A percentile compares a stretch with the other conserved stretches of the same genome.
Evolutionary conservation across 2,888 invertebrate genomes (phyloP).

Genomic region (Chrysomela aeneicollis): DNA sequence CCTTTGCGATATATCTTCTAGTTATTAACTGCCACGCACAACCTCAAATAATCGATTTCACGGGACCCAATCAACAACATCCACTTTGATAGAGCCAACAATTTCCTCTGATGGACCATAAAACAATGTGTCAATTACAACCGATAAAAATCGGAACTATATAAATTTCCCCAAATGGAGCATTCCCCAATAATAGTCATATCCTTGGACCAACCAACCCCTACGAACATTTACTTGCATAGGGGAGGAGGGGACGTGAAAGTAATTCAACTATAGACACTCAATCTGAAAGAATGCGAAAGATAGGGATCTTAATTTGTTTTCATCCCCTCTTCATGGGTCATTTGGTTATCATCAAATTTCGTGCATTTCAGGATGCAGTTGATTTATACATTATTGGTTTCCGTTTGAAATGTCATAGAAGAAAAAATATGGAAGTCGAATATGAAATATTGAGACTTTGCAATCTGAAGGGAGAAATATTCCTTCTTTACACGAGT

Average conservation of each 20-base stretch:
- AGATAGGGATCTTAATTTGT: conserved; percentile 51
- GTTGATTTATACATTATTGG: conserved; percentile 28
- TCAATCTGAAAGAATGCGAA: conserved; percentile 43
- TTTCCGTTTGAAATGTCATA: conserved; percentile 16
- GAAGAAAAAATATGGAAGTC: conserved; percentile 8
- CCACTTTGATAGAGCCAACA: not conserved
- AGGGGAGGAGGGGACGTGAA: conserved; percentile 37
- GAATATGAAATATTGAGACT: conserved; percentile 3
- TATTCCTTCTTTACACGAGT: too few species aligned
- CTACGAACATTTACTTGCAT: conserved; percentile 35
- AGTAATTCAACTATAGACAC: conserved; percentile 47
- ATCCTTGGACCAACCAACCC: conserved; percentile 20
- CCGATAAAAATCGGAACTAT: not conserved
- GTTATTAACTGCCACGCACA: too few species aligned
- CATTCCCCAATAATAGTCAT: not conserved
- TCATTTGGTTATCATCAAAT: conserved; percentile 43
- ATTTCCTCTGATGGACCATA: conserved; percentile 2
- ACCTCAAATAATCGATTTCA: too few species aligned
- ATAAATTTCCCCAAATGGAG: not conserved
- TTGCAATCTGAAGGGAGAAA: not conserved
- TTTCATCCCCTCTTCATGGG: conserved; percentile 45
- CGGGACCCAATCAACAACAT: not conserved
- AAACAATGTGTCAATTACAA: not conserved
- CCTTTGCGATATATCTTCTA: too few species aligned
- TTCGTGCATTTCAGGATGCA: conserved; percentile 26